Evolutionary conservation across 1,140 invertebrate species (phyloP), one percentile per base, ranked within the genome.

Genomic region (Sarcophaga bullata): DNA sequence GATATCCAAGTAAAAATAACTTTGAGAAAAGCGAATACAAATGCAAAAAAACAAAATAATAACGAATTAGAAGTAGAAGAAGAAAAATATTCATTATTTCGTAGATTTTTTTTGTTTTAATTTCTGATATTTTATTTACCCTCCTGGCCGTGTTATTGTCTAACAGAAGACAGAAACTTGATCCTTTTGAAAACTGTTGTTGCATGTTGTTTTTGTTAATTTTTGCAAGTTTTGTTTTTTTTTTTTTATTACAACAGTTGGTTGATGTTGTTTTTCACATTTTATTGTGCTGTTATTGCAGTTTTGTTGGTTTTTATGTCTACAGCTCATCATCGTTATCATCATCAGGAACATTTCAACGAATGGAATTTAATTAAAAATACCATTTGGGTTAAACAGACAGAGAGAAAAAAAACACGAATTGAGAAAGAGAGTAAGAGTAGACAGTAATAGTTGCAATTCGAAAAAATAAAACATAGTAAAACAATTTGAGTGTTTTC

Each of bases 401-500:
- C 8, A 58, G 54, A 13, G 15, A 15, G n/a, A 13, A 54, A 9
- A 58, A 58, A 58, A 58, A 58, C 7, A 58, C n/a, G 11, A 13
- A 13, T 58, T 10, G 50, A 52, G 49, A 52, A 13, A 58, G 54
- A 13, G 54, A 58, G 54, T 15, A n/a, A 7, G 11, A n/a, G 11
- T n/a, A 37, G 1, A 37, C 25, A 37, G 4, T 37, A 4, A 37
- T 37, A 37, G 25, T 37, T 37, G 25, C 4, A 37, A 37, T 37
- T 37, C 25, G n/a, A 37, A 37, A 37, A 37, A 58, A 58, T 58
- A 13, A 58, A 58, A 58, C 25, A 1, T 58, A 58, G 13, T 58
- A 58, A 58, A 58, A 58, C 54, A 58, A n/a, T n/a, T 58, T 58
- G 54, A 58, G 54, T 58, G 54, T n/a, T 58, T 58, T 58, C 54